Evolutionary conservation across 2,113 vertebrate genomes (phyloP).

Genomic region (Theristicus caerulescens): DNA sequence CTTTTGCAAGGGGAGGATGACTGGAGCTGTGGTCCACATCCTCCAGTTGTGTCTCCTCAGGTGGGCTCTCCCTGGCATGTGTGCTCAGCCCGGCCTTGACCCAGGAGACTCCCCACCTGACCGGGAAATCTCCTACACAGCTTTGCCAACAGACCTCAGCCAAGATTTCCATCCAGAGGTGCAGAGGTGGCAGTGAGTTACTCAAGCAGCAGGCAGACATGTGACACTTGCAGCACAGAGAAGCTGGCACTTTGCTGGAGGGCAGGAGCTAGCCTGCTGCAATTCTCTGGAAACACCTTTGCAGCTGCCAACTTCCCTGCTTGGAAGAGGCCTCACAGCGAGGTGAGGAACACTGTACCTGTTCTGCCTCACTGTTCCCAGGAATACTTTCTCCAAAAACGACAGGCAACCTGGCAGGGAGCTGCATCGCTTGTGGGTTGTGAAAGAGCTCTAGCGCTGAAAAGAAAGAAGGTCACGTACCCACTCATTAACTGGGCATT

Average conservation of each 20-base stretch:
- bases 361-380: background rate
- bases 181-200: background rate
- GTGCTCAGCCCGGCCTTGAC: background rate
- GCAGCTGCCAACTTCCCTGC: background rate
- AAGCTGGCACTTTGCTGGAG: background rate
- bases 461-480: conserved; percentile 37
- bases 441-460: background rate
- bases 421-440: background rate
- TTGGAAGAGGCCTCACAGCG: background rate
- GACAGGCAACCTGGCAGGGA: background rate
- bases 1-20: background rate
- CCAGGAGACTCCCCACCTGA: background rate
- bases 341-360: background rate
- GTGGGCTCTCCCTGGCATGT: background rate
- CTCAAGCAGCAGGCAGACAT: background rate
- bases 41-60: background rate
- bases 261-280: background rate
- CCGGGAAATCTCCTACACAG: background rate
- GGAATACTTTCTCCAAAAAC: conserved; percentile 51
- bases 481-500: conserved; percentile 34
- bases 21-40: background rate
- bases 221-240: background rate
- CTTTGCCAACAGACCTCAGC: background rate
- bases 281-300: background rate
- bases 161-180: background rate